phyloP scores from a whole-genome alignment of 30 jellyfish, hydroid and myxozoan genomes.

The Aurelia aurita region DNA sequence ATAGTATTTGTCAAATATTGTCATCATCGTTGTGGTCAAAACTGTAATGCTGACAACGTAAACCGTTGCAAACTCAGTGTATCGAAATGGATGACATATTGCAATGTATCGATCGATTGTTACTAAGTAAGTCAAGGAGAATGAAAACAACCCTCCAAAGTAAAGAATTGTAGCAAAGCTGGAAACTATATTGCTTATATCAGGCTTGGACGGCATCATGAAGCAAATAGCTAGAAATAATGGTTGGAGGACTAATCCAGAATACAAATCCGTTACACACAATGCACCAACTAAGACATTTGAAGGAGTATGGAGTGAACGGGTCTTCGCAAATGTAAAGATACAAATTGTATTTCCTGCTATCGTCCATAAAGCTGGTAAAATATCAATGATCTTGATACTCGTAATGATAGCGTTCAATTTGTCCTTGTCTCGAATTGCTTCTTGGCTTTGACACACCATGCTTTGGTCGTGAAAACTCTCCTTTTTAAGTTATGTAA shows the following conservation, averaged over 20 bases:
- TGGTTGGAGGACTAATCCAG: not conserved
- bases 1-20: too few species aligned
- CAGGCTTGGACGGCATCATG: not conserved
- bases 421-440: too few species aligned
- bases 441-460: too few species aligned
- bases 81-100: slow-evolving; percentile 3
- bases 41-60: not conserved
- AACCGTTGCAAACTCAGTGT: not conserved
- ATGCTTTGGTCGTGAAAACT: too few species aligned
- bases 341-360: slow-evolving; percentile 5
- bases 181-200: not conserved
- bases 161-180: not conserved
- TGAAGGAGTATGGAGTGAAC: slow-evolving; percentile 1
- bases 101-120: slow-evolving; percentile 26
- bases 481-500: too few species aligned
- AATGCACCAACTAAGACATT: not conserved
- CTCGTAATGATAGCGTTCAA: too few species aligned
- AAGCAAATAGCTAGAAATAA: not conserved
- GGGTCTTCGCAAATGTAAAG: slow-evolving; percentile 3
- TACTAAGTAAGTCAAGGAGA: not conserved
- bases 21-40: too few species aligned
- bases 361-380: not conserved
- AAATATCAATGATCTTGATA: not conserved
- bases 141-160: not conserved
- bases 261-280: too few species aligned